A percentile compares a stretch with the other conserved stretches of the same genome.
phyloP scores from a whole-genome alignment of 2,113 vertebrate species.

The Chlamydotis undulata region DNA sequence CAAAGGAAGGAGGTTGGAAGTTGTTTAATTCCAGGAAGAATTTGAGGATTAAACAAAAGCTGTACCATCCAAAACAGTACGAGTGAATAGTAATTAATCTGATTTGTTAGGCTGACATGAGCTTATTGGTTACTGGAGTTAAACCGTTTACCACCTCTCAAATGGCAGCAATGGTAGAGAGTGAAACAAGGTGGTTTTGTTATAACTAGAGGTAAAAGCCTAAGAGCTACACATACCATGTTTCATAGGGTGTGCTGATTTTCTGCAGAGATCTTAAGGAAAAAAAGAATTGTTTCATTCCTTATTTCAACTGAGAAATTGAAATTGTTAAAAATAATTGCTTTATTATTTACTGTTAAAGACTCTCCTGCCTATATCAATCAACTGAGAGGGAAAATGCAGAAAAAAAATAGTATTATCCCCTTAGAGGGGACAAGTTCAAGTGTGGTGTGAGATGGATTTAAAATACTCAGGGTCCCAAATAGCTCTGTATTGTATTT shows the following conservation, averaged over 20 bases:
- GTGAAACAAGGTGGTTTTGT: background rate
- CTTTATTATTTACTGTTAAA: constrained; percentile 23
- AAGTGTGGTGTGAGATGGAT: background rate
- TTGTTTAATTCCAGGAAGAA: constrained; percentile 1
- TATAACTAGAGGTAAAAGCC: background rate
- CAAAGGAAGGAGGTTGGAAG: background rate
- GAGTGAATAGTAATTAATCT: background rate
- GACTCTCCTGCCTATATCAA: background rate
- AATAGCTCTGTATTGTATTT: background rate
- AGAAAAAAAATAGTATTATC: background rate
- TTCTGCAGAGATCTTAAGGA: background rate
- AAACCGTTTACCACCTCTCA: background rate
- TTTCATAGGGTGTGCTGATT: background rate
- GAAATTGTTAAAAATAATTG: background rate
- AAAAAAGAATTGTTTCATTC: background rate
- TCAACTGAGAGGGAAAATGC: background rate
- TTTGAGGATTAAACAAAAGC: background rate
- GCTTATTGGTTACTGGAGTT: background rate
- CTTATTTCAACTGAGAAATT: background rate
- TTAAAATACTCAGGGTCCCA: background rate
- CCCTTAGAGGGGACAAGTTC: background rate
- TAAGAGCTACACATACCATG: background rate
- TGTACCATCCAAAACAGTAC: background rate
- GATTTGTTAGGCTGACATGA: background rate
- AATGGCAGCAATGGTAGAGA: background rate